Conservation (phyloP, 2,113 vertebrate genomes). For the Lasiurus borealis region DNA sequence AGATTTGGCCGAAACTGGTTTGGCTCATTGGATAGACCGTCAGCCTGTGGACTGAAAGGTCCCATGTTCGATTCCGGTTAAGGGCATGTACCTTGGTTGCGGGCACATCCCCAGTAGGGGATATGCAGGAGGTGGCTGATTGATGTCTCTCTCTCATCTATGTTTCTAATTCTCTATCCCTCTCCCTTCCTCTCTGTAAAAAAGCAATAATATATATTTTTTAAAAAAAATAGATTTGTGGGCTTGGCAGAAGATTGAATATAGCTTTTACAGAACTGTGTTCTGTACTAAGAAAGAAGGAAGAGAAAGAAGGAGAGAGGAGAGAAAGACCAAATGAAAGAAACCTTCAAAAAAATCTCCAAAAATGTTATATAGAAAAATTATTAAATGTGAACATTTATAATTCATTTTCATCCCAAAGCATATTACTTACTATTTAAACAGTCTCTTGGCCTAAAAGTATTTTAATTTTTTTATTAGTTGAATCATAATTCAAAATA, state of each 20-base stretch:
- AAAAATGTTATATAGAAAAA: constrained; percentile 23
- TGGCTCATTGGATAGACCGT: no score
- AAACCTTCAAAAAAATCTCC: constrained; percentile 50
- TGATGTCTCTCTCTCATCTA: no score
- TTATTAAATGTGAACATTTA: constrained; percentile 60
- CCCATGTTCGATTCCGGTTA: no score
- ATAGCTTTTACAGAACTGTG: constrained; percentile 16
- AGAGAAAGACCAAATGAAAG: neutral
- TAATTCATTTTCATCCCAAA: constrained; percentile 52
- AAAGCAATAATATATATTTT: no score
- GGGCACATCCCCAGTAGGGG: no score
- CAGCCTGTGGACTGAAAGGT: no score
- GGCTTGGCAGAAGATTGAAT: constrained; percentile 24
- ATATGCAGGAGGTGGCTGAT: no score
- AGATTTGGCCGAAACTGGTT: neutral
- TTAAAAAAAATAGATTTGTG: neutral
- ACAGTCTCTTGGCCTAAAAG: neutral
- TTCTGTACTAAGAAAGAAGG: neutral
- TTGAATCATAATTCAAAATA: constrained; percentile 60
- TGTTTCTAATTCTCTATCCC: no score
- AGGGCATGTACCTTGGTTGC: no score
- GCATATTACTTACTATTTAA: constrained; percentile 62
- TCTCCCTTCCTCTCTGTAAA: no score
- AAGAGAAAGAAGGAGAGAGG: neutral
- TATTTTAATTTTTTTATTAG: constrained; percentile 35